Evolutionary conservation across 2,888 invertebrate genomes (phyloP).

Genomic region (Brachylomia viminalis): DNA sequence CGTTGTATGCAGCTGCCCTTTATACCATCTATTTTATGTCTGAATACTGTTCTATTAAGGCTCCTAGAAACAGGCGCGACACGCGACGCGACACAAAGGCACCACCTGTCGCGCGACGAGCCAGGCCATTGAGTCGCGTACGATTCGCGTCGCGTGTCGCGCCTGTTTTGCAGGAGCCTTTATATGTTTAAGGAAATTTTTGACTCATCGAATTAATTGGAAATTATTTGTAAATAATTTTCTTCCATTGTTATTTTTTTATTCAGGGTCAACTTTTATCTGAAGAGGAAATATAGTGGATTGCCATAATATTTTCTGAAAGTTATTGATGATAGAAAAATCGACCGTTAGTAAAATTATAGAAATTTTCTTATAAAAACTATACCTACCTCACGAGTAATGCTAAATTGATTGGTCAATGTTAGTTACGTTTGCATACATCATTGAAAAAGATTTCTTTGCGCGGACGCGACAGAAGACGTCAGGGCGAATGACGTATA

Average conservation of each 20-base stretch:
- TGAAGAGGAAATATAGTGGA: neutral
- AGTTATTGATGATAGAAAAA: neutral
- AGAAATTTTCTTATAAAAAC: neutral
- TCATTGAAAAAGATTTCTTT: conserved; percentile 24
- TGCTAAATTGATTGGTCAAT: conserved; percentile 2
- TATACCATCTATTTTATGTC: neutral
- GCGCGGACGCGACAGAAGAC: neutral
- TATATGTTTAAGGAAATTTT: neutral
- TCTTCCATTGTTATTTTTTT: neutral
- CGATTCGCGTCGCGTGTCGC: too few relatives aligned
- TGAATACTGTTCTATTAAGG: neutral
- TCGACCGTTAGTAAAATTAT: neutral
- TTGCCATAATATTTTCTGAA: neutral
- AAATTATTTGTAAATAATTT: neutral
- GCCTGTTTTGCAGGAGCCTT: too few relatives aligned
- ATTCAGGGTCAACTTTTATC: neutral
- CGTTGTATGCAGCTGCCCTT: too few relatives aligned
- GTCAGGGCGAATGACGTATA: conserved; percentile 23
- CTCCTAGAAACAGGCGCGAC: too few relatives aligned
- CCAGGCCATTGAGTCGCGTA: too few relatives aligned
- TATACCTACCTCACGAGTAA: neutral
- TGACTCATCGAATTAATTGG: neutral
- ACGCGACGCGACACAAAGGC: too few relatives aligned
- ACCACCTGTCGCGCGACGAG: too few relatives aligned
- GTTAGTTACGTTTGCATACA: conserved; percentile 7